These are phyloP conservation scores for Brachyalestes nurse DNA, from an alignment of 2,797 vertebrate genomes.

Conservation along the genomic window DNA sequence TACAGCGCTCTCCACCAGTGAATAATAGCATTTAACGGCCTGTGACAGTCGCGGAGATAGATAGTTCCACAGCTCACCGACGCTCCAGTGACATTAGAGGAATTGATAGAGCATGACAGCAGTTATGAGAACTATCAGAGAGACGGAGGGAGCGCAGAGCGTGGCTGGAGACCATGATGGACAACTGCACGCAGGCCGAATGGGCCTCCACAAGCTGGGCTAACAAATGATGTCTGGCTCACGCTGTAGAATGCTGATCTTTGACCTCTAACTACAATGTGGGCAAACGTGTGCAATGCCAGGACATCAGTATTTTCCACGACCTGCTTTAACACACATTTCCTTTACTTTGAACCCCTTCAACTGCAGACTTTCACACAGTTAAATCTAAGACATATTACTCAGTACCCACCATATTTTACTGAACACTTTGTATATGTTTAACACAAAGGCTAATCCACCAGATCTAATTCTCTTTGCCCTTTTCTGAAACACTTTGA, in stretches of 20 bases:
- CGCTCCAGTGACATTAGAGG: constrained; percentile 64
- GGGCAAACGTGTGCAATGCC: constrained; percentile 3
- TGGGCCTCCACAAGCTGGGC: constrained; percentile 13
- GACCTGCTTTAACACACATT: background rate
- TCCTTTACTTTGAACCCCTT: background rate
- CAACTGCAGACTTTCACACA: background rate
- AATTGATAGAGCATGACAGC: constrained; percentile 72
- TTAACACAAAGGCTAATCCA: no score
- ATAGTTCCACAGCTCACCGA: constrained; percentile 64
- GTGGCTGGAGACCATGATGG: constrained; percentile 60
- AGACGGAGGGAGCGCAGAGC: constrained; percentile 52
- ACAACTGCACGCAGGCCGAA: constrained; percentile 54
- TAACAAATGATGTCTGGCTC: constrained; percentile 42
- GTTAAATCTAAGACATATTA: no score
- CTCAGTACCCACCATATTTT: background rate
- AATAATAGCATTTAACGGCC: constrained; percentile 63
- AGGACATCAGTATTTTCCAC: background rate
- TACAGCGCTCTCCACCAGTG: constrained; percentile 57
- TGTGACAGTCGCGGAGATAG: constrained; percentile 64
- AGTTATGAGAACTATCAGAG: constrained; percentile 73
- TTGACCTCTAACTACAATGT: constrained; percentile 41
- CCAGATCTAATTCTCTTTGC: no score
- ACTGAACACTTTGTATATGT: no score
- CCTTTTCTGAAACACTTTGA: no score
- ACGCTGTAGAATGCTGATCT: constrained; percentile 32